phyloP scores from a whole-genome alignment of 2,888 invertebrate genomes.

The Campoplex nolae region DNA sequence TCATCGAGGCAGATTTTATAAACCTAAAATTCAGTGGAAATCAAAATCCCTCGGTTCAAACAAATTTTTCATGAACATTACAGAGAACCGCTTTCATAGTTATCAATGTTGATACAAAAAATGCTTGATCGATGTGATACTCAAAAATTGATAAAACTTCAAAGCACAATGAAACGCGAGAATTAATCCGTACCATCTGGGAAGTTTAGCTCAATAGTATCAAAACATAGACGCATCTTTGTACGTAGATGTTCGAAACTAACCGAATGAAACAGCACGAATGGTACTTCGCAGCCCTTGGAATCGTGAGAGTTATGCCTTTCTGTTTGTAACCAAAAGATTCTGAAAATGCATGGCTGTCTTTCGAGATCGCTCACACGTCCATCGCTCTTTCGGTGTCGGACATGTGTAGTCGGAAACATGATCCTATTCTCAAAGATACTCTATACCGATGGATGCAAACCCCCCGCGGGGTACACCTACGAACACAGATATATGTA shows the following conservation, averaged over 20 bases:
- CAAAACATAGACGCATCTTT: constrained; percentile 48
- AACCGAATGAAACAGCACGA: constrained; percentile 33
- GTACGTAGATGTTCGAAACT: constrained; percentile 4
- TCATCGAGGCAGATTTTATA: neutral
- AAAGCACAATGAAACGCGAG: constrained; percentile 36
- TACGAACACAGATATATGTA: neutral
- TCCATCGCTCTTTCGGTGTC: constrained; percentile 73
- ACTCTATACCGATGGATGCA: constrained; percentile 58
- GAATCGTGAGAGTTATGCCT: constrained; percentile 2
- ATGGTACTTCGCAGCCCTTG: neutral
- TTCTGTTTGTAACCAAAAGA: constrained; percentile 22
- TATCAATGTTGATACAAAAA: constrained; percentile 3
- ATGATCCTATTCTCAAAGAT: constrained; percentile 74
- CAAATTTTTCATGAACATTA: neutral
- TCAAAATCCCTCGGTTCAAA: constrained; percentile 3
- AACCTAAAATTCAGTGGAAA: constrained; percentile 11
- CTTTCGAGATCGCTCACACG: constrained; percentile 72
- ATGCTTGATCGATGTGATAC: constrained; percentile 32
- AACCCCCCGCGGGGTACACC: constrained; percentile 38
- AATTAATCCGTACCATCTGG: constrained; percentile 71
- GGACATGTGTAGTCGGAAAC: constrained; percentile 81
- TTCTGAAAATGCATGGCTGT: constrained; percentile 65
- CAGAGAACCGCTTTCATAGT: neutral
- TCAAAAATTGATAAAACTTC: constrained; percentile 53
- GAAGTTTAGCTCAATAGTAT: constrained; percentile 30